A percentile compares a stretch with the other conserved stretches of the same genome.
phyloP scores from a whole-genome alignment of 1,140 invertebrate genomes.

The Armadillidium nasatum region DNA sequence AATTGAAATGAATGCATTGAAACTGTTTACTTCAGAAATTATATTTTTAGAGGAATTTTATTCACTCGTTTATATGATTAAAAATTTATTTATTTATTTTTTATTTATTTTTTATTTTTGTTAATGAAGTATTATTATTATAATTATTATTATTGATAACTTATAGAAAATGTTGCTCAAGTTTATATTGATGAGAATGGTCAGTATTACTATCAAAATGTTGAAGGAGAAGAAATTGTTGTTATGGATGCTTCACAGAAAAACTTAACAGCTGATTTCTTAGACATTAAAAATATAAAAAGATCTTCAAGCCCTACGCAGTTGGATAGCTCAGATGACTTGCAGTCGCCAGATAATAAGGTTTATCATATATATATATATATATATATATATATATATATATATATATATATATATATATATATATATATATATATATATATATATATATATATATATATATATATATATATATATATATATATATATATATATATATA shows the following conservation, averaged over 20 bases:
- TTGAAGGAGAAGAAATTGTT: constrained; percentile 51
- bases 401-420: constrained; percentile 16
- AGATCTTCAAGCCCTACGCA: neutral
- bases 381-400: no score
- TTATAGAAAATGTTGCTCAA: constrained; percentile 57
- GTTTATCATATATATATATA: neutral
- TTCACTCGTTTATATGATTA: no score
- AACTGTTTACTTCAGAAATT: no score
- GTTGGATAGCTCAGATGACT: neutral
- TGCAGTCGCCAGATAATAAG: neutral
- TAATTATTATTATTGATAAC: no score
- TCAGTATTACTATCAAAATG: constrained; percentile 69
- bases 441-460: neutral
- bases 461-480: no score
- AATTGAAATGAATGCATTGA: no score
- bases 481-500: no score
- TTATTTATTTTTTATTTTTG: no score
- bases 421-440: constrained; percentile 10
- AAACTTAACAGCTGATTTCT: neutral
- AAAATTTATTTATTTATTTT: no score
- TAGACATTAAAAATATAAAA: constrained; percentile 1
- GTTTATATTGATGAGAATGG: constrained; percentile 73
- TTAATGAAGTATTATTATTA: no score
- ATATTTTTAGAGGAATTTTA: no score
- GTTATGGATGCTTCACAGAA: neutral